phyloP scores from a whole-genome alignment of 2,113 vertebrate species.

The Callithrix jacchus region DNA sequence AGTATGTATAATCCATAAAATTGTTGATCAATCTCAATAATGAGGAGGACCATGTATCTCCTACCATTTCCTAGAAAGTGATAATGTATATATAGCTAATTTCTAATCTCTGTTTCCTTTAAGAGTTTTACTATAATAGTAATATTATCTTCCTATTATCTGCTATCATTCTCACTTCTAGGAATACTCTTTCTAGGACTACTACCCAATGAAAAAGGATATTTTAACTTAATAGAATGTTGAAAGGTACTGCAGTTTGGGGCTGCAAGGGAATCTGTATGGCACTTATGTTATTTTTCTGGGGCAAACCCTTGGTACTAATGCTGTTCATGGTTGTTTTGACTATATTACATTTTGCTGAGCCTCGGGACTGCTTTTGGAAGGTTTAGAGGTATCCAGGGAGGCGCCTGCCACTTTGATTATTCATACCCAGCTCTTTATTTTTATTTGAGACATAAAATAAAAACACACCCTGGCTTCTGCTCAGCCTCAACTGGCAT shows the following conservation, averaged over 20 bases:
- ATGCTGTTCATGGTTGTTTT: constrained; percentile 60
- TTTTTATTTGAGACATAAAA: constrained; percentile 77
- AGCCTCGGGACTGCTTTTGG: constrained; percentile 58
- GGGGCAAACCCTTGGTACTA: constrained; percentile 49
- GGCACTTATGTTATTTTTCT: constrained; percentile 64
- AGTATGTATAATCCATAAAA: background rate
- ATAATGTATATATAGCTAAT: background rate
- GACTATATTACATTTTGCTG: constrained; percentile 49
- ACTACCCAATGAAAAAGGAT: background rate
- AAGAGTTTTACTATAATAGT: background rate
- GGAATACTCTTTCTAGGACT: background rate
- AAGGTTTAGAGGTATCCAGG: constrained; percentile 62
- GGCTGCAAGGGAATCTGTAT: background rate
- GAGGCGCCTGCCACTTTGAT: constrained; percentile 73
- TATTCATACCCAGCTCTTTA: constrained; percentile 76
- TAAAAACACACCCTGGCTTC: constrained; percentile 66
- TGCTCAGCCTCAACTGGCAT: constrained; percentile 63
- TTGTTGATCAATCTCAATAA: background rate
- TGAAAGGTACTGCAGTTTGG: constrained; percentile 55
- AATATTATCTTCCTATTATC: background rate
- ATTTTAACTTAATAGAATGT: constrained; percentile 30
- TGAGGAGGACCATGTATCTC: background rate
- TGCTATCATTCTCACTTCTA: constrained; percentile 46
- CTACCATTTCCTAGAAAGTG: background rate
- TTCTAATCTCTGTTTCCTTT: background rate